Conservation (phyloP, 2,888 invertebrate species). For the Phyto melanocephala region DNA sequence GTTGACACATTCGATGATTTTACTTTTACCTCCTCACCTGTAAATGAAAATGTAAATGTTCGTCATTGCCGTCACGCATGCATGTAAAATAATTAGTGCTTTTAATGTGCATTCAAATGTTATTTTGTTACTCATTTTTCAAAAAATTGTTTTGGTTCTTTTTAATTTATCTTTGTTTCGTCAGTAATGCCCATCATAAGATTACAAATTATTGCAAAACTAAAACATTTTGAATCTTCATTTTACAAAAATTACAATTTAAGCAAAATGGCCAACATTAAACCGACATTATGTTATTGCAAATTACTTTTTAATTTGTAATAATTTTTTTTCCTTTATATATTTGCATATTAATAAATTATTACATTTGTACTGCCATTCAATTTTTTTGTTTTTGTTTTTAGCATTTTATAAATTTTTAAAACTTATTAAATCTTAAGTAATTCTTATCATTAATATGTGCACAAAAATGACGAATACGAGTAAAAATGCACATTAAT, state of each 20-base stretch:
- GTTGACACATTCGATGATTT: slow-evolving; percentile 49
- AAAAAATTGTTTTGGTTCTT: background rate
- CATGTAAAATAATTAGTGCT: slow-evolving; percentile 7
- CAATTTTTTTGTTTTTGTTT: background rate
- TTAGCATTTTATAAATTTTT: background rate
- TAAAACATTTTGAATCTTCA: background rate
- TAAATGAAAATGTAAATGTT: background rate
- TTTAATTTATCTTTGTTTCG: background rate
- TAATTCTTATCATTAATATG: slow-evolving; percentile 35
- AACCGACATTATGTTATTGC: too few species aligned
- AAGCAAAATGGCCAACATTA: too few species aligned
- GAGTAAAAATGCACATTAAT: background rate
- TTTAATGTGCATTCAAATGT: slow-evolving; percentile 20
- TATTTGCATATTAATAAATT: too few species aligned
- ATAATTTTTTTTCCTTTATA: too few species aligned
- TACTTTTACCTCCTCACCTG: slow-evolving; percentile 21
- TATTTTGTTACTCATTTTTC: background rate
- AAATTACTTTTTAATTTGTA: too few species aligned
- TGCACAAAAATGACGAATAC: slow-evolving; percentile 13
- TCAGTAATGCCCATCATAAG: background rate
- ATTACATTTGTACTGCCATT: too few species aligned
- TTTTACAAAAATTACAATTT: background rate
- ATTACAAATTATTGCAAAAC: slow-evolving; percentile 9
- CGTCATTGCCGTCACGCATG: background rate
- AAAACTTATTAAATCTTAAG: slow-evolving; percentile 42